A percentile compares a stretch with the other conserved stretches of the same genome.
phyloP scores from a whole-genome alignment of 1,140 invertebrate species.

The Diploscapter pachys region DNA sequence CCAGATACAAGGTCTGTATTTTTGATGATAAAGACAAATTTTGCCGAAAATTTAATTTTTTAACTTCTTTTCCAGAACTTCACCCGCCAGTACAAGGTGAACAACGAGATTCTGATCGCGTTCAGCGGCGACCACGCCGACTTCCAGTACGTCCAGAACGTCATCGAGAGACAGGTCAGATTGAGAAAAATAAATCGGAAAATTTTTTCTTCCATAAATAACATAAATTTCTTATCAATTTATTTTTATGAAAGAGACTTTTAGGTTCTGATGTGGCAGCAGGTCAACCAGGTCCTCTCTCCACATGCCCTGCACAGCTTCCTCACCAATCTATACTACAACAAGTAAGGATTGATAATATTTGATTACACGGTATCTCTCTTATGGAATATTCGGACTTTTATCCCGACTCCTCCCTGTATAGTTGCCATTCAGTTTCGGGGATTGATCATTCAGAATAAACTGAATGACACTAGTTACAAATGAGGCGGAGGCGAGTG shows the following conservation, averaged over 20 bases:
- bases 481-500: too few relatives aligned
- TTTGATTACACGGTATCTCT: neutral
- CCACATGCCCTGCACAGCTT: slow-evolving; percentile 52
- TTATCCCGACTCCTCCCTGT: neutral
- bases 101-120: slow-evolving; percentile 46
- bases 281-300: slow-evolving; percentile 37
- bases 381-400: neutral
- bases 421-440: neutral
- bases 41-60: slow-evolving; percentile 25
- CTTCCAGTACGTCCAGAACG: slow-evolving; percentile 57
- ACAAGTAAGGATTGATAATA: slow-evolving; percentile 4
- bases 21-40: slow-evolving; percentile 3
- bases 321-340: slow-evolving; percentile 51
- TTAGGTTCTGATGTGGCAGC: slow-evolving; percentile 23
- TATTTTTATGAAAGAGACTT: neutral
- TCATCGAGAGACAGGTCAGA: slow-evolving; percentile 49
- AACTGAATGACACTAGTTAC: too few relatives aligned
- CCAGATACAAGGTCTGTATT: slow-evolving; percentile 44
- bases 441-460: too few relatives aligned
- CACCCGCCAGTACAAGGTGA: slow-evolving; percentile 45
- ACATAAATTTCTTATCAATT: neutral
- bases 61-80: slow-evolving; percentile 27
- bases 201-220: neutral
- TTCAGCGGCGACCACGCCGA: slow-evolving; percentile 57
- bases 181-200: slow-evolving; percentile 13